Percentiles rank a stretch among this genome's conserved stretches.
These are phyloP conservation scores for Macrotus californicus DNA, from an alignment of 2,113 vertebrate genomes.

Conservation along the genomic window DNA sequence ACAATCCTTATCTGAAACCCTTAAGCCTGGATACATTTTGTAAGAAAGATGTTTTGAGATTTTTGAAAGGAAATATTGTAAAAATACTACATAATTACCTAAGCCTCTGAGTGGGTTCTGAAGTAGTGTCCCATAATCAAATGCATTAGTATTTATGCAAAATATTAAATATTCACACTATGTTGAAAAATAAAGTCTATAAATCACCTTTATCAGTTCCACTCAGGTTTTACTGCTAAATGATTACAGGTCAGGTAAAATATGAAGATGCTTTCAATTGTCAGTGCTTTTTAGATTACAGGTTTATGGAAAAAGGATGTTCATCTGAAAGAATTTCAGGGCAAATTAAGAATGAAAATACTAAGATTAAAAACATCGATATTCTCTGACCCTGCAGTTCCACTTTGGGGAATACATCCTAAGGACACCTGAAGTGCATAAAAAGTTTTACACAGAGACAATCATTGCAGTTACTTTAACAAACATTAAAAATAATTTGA, in stretches of 20 bases:
- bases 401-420: not conserved
- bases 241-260: conserved; percentile 14
- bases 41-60: not conserved
- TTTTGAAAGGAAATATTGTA: not conserved
- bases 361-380: not conserved
- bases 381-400: not conserved
- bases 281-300: not conserved
- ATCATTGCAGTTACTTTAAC: not conserved
- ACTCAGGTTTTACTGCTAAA: not conserved
- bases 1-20: not conserved
- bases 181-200: not conserved
- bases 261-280: not conserved
- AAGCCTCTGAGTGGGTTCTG: not conserved
- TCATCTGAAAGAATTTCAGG: conserved; percentile 1
- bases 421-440: not conserved
- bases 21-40: not conserved
- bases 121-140: not conserved
- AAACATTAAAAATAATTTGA: not conserved
- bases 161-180: not conserved
- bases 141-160: conserved; percentile 5
- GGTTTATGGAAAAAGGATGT: not conserved
- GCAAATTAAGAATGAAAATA: conserved; percentile 18
- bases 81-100: not conserved
- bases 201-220: not conserved
- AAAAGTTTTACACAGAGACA: not conserved